phyloP scores from a whole-genome alignment of 37 sponge, comb jelly and placozoan species.

The Tethya wilhelma region DNA sequence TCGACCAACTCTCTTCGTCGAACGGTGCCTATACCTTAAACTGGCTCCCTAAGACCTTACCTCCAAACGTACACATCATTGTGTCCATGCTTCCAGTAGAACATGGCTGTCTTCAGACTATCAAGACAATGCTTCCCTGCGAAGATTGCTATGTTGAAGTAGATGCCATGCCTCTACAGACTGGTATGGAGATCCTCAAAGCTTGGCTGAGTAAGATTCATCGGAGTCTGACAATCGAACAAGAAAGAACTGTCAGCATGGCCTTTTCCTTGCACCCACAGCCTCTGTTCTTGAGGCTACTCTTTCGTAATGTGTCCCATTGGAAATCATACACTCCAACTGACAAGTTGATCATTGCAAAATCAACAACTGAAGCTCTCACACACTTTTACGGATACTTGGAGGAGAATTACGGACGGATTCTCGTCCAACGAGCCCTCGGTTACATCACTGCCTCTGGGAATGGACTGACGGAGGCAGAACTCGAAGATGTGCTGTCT shows the following conservation, averaged over 20 bases:
- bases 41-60: constrained; percentile 70
- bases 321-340: constrained; percentile 69
- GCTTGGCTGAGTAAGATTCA: constrained; percentile 32
- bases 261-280: constrained; percentile 48
- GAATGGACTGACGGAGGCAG: constrained; percentile 65
- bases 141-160: constrained; percentile 31
- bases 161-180: constrained; percentile 27
- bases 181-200: constrained; percentile 45
- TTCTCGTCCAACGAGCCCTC: constrained; percentile 37
- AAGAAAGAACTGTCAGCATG: constrained; percentile 8
- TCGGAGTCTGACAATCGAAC: constrained; percentile 31
- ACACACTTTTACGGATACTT: constrained; percentile 30
- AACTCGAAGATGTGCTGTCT: constrained; percentile 75
- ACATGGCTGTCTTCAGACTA: constrained; percentile 42
- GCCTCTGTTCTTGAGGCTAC: constrained; percentile 58
- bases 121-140: constrained; percentile 30
- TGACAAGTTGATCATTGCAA: neutral
- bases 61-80: constrained; percentile 62
- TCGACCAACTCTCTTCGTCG: constrained; percentile 66
- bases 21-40: constrained; percentile 61
- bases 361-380: constrained; percentile 40
- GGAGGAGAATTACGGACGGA: constrained; percentile 50
- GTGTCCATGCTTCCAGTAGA: constrained; percentile 62
- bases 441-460: constrained; percentile 67
- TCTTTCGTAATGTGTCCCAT: constrained; percentile 43